A percentile compares a stretch with the other conserved stretches of the same genome.
Conservation (phyloP, 2,888 invertebrate genomes). For the Oscheius onirici region DNA sequence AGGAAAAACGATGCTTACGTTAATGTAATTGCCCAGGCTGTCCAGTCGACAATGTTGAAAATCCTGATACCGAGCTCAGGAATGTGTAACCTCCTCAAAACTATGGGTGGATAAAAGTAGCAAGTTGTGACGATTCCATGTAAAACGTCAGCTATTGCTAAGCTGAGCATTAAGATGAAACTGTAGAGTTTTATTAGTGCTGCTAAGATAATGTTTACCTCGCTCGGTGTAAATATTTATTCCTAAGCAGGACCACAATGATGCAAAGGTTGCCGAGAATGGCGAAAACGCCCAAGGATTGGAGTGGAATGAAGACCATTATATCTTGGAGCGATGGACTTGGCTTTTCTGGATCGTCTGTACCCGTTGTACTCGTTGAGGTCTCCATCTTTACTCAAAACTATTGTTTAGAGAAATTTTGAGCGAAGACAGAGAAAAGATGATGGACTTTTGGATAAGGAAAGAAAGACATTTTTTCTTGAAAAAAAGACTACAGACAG, state of each 20-base stretch:
- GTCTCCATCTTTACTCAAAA: conserved; percentile 8
- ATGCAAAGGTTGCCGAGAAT: conserved; percentile 65
- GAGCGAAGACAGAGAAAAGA: background rate
- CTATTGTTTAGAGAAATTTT: background rate
- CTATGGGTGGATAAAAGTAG: conserved; percentile 69
- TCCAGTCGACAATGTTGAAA: conserved; percentile 71
- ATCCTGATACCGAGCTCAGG: conserved; percentile 61
- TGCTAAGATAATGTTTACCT: conserved; percentile 47
- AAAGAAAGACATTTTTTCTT: conserved; percentile 2
- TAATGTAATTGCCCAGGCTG: conserved; percentile 71
- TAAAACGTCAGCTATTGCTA: conserved; percentile 70
- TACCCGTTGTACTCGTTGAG: conserved; percentile 7
- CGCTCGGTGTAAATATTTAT: conserved; percentile 66
- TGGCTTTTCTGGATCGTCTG: conserved; percentile 13
- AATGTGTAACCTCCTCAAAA: conserved; percentile 59
- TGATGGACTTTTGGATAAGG: too few relatives aligned
- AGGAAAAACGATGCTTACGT: conserved; percentile 51
- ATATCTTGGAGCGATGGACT: conserved; percentile 40
- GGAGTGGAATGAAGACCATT: conserved; percentile 51
- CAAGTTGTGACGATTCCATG: conserved; percentile 69
- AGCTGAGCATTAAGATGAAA: conserved; percentile 68
- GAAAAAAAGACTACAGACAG: background rate
- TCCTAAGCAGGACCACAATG: conserved; percentile 62
- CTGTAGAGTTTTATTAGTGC: too few relatives aligned
- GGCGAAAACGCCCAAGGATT: conserved; percentile 62